These are phyloP conservation scores for Netta rufina DNA, from an alignment of 2,797 vertebrate species.

Conservation along the genomic window DNA sequence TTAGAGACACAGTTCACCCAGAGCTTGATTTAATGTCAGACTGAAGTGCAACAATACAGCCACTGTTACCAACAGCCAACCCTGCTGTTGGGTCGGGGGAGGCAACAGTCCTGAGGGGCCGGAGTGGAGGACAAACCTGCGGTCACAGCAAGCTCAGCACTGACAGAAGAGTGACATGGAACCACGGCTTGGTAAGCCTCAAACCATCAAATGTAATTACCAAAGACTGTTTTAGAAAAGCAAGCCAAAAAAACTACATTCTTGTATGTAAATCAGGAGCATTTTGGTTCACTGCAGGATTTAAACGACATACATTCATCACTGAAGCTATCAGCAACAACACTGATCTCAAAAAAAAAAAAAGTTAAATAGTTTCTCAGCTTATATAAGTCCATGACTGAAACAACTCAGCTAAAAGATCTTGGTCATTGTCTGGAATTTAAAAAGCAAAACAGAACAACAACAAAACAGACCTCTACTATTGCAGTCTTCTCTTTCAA, in stretches of 20 bases:
- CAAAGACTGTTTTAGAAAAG: too few relatives aligned
- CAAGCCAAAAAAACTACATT: too few relatives aligned
- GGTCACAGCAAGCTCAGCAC: neutral
- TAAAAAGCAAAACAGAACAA: neutral
- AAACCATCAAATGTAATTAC: neutral
- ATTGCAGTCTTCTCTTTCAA: neutral
- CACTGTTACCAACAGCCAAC: neutral
- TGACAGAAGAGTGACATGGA: neutral
- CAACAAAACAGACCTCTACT: neutral
- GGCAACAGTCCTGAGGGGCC: neutral
- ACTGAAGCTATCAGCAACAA: neutral
- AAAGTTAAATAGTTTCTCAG: neutral
- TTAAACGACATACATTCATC: neutral
- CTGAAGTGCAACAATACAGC: neutral
- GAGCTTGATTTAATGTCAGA: neutral
- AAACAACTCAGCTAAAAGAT: neutral
- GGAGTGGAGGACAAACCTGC: neutral
- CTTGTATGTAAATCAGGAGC: neutral
- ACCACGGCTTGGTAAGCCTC: neutral
- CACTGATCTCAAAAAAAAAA: neutral
- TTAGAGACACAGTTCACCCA: neutral
- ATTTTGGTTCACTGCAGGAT: neutral
- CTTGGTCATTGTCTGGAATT: neutral
- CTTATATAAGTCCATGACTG: neutral
- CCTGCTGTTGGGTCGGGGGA: neutral